phyloP scores from a whole-genome alignment of 1,140 invertebrate genomes.

The Zaprionus lachaisei region DNA sequence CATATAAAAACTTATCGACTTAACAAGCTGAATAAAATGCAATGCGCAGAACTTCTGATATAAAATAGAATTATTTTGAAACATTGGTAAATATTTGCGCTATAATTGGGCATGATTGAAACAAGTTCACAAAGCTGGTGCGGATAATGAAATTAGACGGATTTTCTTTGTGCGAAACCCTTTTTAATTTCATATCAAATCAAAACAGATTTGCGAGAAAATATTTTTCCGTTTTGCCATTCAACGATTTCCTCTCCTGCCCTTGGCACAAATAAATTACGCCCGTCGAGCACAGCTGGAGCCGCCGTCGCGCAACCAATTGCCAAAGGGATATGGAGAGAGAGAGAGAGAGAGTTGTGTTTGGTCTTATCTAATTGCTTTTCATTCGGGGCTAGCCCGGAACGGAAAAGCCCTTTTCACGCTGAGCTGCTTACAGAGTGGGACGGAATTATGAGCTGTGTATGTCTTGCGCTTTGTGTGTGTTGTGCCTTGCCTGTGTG shows the following conservation, averaged over 20 bases:
- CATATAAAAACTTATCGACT: background rate
- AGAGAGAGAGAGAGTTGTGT: slow-evolving; percentile 18
- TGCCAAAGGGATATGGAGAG: slow-evolving; percentile 32
- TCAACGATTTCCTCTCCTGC: slow-evolving; percentile 9
- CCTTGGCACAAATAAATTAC: background rate
- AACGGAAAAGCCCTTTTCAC: slow-evolving; percentile 66
- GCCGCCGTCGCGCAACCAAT: slow-evolving; percentile 44
- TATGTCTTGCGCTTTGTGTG: background rate
- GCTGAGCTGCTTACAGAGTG: slow-evolving; percentile 51
- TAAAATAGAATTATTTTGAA: background rate
- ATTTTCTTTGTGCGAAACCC: slow-evolving; percentile 5
- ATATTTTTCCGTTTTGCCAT: slow-evolving; percentile 31
- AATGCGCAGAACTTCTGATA: background rate
- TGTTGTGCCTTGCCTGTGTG: background rate
- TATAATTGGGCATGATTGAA: background rate
- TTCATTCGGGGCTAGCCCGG: slow-evolving; percentile 41
- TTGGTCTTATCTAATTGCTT: slow-evolving; percentile 79
- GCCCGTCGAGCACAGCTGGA: slow-evolving; percentile 51
- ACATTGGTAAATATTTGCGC: background rate
- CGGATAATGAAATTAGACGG: background rate
- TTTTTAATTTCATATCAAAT: slow-evolving; percentile 25
- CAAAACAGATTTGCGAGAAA: slow-evolving; percentile 15
- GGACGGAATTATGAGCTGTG: slow-evolving; percentile 65
- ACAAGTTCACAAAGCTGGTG: background rate
- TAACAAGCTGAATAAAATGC: background rate